Evolutionary conservation across 1,140 invertebrate genomes (phyloP), one percentile per base, ranked within the genome.

Genomic region (Adoxophyes honmai): DNA sequence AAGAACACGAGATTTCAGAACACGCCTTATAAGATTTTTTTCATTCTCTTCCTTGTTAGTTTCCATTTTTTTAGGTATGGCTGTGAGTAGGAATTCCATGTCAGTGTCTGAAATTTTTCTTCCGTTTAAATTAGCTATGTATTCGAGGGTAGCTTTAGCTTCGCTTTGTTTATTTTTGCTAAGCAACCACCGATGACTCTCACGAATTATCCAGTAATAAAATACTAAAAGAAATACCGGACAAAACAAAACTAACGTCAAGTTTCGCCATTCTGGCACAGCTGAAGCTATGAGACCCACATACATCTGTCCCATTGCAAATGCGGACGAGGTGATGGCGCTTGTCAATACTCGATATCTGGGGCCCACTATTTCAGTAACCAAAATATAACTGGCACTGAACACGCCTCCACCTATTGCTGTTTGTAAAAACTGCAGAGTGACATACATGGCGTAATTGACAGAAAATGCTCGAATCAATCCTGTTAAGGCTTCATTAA

Each of bases 301-400:
- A 14, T 92, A 68, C 51, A 93, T 92, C 68, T 94, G 92, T 0
- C 95, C 96, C 1, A 94, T 57, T 0, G 94, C 93, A 77, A 95
- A 96, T 70, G 92, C 92, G 54, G 92, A 91, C n/a, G 93, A 93
- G 21, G 94, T 92, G 0, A 94, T 86, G 2, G 94, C 92, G 28
- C 94, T 93, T 51, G 92, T 93, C 14, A 94, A 78, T 0, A 95
- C 94, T 34, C 96, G 90, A 59, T 93, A 92, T 60, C 91, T 91
- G n/a, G 94, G 92, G 1, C 93, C 94, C 0, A 96, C 93, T 61
- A 95, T 88, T 83, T 97, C 96, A 62, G 96, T 91, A 15, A 93
- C 95, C 55, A 90, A 73, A 68, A 89, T 81, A 64, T 86, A 86
- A 37, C 70, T 73, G 16, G 84, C 79, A 56, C 84, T 88, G 44